Evolutionary conservation across 2,113 vertebrate genomes (phyloP).

Genomic region (Elanus axillaris): DNA sequence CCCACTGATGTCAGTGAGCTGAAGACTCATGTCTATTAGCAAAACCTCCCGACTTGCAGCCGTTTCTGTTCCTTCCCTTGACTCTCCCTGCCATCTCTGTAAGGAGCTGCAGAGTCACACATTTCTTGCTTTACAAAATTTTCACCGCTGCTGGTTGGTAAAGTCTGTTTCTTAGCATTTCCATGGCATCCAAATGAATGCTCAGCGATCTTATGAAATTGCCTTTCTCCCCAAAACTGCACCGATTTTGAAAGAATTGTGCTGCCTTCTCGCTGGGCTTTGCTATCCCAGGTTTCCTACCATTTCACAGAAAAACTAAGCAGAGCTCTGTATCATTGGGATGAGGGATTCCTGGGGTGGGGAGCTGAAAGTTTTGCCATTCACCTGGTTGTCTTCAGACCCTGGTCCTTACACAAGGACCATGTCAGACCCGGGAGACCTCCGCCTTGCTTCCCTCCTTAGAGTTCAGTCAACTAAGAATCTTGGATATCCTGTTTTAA

Average conservation of each 20-base stretch:
- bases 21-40: not conserved
- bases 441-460: not conserved
- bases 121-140: not conserved
- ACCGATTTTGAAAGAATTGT: not conserved
- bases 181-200: not conserved
- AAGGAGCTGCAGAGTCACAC: fast-evolving
- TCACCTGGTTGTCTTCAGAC: not conserved
- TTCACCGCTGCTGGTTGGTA: fast-evolving
- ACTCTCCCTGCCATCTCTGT: not conserved
- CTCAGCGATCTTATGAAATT: not conserved
- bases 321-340: not conserved
- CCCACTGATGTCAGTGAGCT: not conserved
- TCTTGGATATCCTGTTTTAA: not conserved
- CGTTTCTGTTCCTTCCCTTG: not conserved
- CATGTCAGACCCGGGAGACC: not conserved
- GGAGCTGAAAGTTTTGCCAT: not conserved
- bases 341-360: not conserved
- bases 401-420: not conserved
- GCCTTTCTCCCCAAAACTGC: not conserved
- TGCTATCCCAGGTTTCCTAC: not conserved
- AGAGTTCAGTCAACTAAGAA: not conserved
- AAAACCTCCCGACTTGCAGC: fast-evolving
- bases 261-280: not conserved
- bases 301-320: not conserved
- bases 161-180: not conserved